Conservation (phyloP, 2,888 invertebrate species). For the Tryphoninae sp. region DNA sequence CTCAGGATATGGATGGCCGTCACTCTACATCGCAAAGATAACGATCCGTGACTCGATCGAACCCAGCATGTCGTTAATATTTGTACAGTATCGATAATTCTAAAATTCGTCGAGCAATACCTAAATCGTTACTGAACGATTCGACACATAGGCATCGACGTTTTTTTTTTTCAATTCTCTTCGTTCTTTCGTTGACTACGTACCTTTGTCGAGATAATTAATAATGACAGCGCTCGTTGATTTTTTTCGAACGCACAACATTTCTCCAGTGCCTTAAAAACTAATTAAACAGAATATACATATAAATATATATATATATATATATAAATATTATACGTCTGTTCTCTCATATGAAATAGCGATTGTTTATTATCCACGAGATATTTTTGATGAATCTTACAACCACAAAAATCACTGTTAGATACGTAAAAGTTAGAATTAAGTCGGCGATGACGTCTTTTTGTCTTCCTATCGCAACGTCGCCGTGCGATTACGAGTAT, state of each 20-base stretch:
- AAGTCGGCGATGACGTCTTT: constrained; percentile 18
- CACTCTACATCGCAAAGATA: constrained; percentile 72
- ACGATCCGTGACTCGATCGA: constrained; percentile 50
- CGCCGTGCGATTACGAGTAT: constrained; percentile 23
- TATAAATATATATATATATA: constrained; percentile 30
- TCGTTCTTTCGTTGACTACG: neutral
- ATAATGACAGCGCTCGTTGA: constrained; percentile 7
- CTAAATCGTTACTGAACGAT: neutral
- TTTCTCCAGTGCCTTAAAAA: constrained; percentile 59
- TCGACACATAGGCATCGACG: neutral
- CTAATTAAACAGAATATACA: constrained; percentile 17
- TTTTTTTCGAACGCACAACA: constrained; percentile 36
- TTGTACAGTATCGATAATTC: constrained; percentile 57
- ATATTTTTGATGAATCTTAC: constrained; percentile 48
- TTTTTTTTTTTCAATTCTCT: constrained; percentile 5
- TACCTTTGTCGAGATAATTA: constrained; percentile 14
- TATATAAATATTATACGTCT: constrained; percentile 25
- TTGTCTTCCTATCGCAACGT: constrained; percentile 48
- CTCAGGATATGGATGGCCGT: constrained; percentile 93
- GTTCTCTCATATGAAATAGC: constrained; percentile 14
- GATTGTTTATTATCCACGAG: constrained; percentile 23
- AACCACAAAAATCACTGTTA: constrained; percentile 3
- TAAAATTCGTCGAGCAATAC: constrained; percentile 18
- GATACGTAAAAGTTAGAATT: constrained; percentile 11
- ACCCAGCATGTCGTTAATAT: constrained; percentile 2